Evolutionary conservation across 2,113 vertebrate species (phyloP), one percentile per base, ranked within the genome.

Genomic region (Physeter macrocephalus): DNA sequence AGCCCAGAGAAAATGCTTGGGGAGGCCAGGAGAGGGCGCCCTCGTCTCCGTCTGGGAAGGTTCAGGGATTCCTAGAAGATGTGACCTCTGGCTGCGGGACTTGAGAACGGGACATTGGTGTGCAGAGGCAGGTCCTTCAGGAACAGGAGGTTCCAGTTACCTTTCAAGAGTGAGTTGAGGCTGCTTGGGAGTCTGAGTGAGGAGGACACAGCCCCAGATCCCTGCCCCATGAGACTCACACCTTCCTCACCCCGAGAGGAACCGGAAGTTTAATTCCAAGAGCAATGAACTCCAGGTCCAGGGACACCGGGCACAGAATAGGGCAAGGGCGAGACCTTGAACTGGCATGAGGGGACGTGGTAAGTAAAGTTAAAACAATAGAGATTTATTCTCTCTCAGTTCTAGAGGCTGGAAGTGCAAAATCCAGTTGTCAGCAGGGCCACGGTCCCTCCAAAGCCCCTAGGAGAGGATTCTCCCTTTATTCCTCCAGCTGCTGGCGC

Each of bases 291-390:
- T 15, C 52, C 27, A n/a, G 46, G 18, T 4, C 20, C 27, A 12
- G 57, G 41, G 39, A 39, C 41, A 0, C 0, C 0, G 3, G 84
- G 12, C 54, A 3, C 81, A 36, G 23, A 75, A 6, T 1, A 3
- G 8, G 39, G 12, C 23, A 4, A 41, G 21, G 21, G 8, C 1
- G 21, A 74, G 85, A 41, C 8, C 34, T 61, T 34, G 46, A 3
- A 3, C 10, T 1, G 8, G 36, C 41, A 3, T 3, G 29, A 14
- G 29, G 20, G 17, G 1, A 20, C 1, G 18, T 9, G 46, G 0
- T 20, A 4, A 25, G 10, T 21, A 29, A 6, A 46, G 18, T 10
- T 20, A 0, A 25, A 61, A 52, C 46, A 5, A 6, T 0, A 72
- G 49, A 31, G 18, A 11, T 2, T 10, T 34, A 3, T 39, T 7